Evolutionary conservation across 2,888 invertebrate genomes (phyloP).

Genomic region (Drosophila antonietae): DNA sequence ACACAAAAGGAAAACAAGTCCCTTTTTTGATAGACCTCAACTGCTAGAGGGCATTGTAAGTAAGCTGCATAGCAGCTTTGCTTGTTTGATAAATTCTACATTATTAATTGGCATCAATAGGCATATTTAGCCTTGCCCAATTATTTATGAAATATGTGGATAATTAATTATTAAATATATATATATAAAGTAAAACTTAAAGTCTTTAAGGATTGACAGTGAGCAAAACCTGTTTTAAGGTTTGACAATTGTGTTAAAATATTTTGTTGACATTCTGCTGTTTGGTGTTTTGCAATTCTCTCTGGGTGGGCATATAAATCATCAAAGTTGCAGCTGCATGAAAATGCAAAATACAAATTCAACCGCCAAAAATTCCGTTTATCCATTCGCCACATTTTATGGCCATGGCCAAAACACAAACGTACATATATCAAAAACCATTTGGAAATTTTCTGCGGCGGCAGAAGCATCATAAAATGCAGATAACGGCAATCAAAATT

Average conservation of each 20-base stretch:
- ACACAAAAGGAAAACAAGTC: conserved; percentile 10
- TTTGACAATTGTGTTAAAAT: conserved; percentile 4
- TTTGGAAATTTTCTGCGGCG: conserved; percentile 59
- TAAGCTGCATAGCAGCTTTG: conserved; percentile 2
- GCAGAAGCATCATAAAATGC: conserved; percentile 76
- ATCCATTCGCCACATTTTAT: conserved; percentile 66
- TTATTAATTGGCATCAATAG: conserved; percentile 6
- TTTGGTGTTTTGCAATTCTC: conserved; percentile 6
- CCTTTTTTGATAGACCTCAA: conserved; percentile 1
- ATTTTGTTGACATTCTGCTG: not conserved
- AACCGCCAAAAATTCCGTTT: conserved; percentile 29
- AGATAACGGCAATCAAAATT: conserved; percentile 74
- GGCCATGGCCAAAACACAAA: conserved; percentile 36
- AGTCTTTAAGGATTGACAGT: not conserved
- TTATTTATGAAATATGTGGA: conserved; percentile 1
- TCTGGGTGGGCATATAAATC: conserved; percentile 39
- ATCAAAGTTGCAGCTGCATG: conserved; percentile 15
- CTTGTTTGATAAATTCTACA: not conserved
- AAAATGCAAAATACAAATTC: conserved; percentile 20
- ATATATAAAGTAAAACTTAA: too few species aligned
- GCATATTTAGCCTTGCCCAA: not conserved
- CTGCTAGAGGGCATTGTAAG: not conserved
- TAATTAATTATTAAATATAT: not conserved
- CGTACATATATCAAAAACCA: conserved; percentile 69
- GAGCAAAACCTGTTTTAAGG: not conserved